These are phyloP conservation scores for Ciconia boyciana DNA, from an alignment of 2,113 vertebrate genomes.

Conservation along the genomic window DNA sequence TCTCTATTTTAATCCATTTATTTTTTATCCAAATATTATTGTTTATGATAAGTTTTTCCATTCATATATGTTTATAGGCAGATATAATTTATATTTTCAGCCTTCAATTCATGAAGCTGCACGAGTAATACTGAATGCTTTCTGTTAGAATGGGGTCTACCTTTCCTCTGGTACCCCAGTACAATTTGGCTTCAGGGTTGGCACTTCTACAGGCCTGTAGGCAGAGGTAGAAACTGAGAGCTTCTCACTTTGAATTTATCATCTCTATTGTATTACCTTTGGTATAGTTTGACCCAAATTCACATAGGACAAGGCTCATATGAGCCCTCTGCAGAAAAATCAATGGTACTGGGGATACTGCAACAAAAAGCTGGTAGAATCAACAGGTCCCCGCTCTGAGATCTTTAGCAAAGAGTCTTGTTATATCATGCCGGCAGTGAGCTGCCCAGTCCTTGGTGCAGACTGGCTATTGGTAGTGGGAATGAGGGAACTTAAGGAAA, in stretches of 20 bases:
- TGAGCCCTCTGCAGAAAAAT: not conserved
- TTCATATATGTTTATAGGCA: not conserved
- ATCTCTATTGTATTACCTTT: not conserved
- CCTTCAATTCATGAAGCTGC: not conserved
- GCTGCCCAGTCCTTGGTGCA: not conserved
- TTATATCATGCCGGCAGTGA: not conserved
- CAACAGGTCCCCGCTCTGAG: not conserved
- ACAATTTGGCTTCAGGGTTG: not conserved
- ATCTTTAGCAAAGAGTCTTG: not conserved
- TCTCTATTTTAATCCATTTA: not conserved
- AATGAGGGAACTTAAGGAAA: not conserved
- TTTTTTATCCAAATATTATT: not conserved
- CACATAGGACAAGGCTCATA: not conserved
- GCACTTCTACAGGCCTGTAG: not conserved
- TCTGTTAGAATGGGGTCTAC: not conserved
- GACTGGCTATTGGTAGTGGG: not conserved
- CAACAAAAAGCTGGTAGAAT: not conserved
- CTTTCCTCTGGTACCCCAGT: not conserved
- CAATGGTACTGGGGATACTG: not conserved
- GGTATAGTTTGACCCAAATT: not conserved
- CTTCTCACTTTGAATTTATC: not conserved
- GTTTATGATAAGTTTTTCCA: not conserved
- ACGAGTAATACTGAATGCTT: not conserved
- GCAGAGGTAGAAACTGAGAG: not conserved
- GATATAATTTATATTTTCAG: not conserved